Evolutionary conservation across 1,140 invertebrate genomes (phyloP), one percentile per base, ranked within the genome.

Genomic region (Lordiphosa mommai): DNA sequence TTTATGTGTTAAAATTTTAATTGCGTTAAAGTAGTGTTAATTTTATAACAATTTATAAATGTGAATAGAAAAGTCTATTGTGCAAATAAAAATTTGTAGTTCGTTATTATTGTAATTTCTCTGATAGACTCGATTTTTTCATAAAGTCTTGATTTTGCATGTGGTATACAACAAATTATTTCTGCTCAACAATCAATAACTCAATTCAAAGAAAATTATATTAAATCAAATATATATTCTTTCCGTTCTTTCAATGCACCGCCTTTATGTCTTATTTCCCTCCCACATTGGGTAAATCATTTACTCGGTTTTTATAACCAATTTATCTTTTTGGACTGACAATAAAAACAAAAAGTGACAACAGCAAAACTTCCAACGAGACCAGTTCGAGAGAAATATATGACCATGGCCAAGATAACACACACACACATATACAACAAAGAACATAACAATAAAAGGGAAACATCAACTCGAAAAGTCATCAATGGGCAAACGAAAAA

Each of bases 401-500:
- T 66, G 50, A 44, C 43, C 51, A 65, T 17, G 41, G 10, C 56
- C 16, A n/a, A 60, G 64, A 68, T 68, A 43, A 53, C 36, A 37
- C 36, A 43, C 48, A 30, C 64, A 56, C 10, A 48, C 38, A 44
- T 27, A 49, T 34, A 37, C 13, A 53, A 52, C 20, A 41, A 14
- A 43, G 12, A 66, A 32, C 51, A 68, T 61, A 68, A 68, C 50
- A 68, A 60, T 68, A 68, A 68, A 68, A 68, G 43, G 55, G 34
- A 68, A 68, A 60, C 65, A 68, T 68, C 64, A 68, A 68, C 64
- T 68, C 36, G 48, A 68, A 48, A 68, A 68, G 64, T 61, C 63
- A 59, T 67, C 64, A 48, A 48, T 67, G 36, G 43, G 32, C 46
- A 49, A 41, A 10, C 27, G 17, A 43, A 27, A 43, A 43, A 43